phyloP scores from a whole-genome alignment of 30 jellyfish, hydroid and myxozoan species.

The Phacellophora camtschatica region DNA sequence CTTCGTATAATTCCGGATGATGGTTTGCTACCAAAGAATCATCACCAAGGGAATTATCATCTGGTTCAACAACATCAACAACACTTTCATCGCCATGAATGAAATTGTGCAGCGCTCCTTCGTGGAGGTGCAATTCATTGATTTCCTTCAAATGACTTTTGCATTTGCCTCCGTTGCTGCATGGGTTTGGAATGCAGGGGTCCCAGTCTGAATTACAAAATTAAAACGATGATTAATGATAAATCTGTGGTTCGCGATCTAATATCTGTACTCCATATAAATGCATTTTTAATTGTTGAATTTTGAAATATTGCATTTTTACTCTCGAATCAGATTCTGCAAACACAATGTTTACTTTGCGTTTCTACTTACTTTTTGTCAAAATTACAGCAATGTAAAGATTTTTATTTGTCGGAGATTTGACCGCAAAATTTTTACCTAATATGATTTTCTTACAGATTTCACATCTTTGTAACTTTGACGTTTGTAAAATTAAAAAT shows the following conservation, averaged over 20 bases:
- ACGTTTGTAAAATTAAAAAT: too few relatives aligned
- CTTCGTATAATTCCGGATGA: conserved; percentile 55
- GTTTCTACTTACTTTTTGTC: too few relatives aligned
- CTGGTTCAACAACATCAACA: conserved; percentile 84
- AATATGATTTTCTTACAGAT: too few relatives aligned
- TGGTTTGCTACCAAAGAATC: conserved; percentile 4
- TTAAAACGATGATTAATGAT: background rate
- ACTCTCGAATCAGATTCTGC: too few relatives aligned
- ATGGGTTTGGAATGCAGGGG: conserved; percentile 91
- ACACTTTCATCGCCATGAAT: conserved; percentile 84
- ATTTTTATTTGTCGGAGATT: too few relatives aligned
- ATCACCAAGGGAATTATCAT: conserved; percentile 47
- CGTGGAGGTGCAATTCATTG: conserved; percentile 63
- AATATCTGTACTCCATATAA: background rate
- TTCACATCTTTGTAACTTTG: too few relatives aligned
- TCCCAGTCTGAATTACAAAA: conserved; percentile 53
- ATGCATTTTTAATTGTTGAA: too few relatives aligned
- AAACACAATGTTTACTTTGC: too few relatives aligned
- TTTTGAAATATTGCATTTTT: too few relatives aligned
- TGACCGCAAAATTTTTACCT: too few relatives aligned
- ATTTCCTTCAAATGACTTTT: conserved; percentile 72
- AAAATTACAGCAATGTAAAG: too few relatives aligned
- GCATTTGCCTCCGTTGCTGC: conserved; percentile 84
- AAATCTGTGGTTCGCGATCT: background rate
- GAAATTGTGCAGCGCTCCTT: conserved; percentile 48